Evolutionary conservation across 2,888 invertebrate genomes (phyloP).

Genomic region (Callinectes sapidus): DNA sequence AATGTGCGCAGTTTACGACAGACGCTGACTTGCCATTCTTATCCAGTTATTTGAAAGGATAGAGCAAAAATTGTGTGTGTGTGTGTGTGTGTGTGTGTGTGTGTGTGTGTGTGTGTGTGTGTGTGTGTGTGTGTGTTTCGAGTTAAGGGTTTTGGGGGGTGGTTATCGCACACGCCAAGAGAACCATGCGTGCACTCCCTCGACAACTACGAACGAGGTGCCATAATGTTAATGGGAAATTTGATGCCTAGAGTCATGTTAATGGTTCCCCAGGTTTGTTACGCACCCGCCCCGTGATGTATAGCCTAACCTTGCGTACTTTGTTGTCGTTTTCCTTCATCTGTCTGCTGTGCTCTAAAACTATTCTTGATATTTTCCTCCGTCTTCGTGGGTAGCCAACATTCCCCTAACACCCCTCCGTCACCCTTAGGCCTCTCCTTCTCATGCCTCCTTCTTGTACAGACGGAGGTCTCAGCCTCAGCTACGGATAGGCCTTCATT

Average conservation of each 20-base stretch:
- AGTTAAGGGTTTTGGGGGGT: not conserved
- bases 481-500: conserved; percentile 33
- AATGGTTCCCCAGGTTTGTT: conserved; percentile 22
- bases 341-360: not conserved
- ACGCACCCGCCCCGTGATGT: not conserved
- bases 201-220: conserved; percentile 24
- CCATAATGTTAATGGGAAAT: conserved; percentile 37
- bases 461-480: not conserved
- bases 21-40: not conserved
- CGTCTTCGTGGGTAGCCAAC: not conserved
- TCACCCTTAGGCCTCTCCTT: not conserved
- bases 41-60: not conserved
- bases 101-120: conserved; percentile 39
- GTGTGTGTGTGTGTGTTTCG: conserved; percentile 21
- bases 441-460: not conserved
- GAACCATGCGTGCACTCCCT: conserved; percentile 9
- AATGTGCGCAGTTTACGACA: not conserved
- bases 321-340: not conserved
- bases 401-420: not conserved
- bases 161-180: not conserved
- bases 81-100: conserved; percentile 39
- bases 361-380: not conserved
- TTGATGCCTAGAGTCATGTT: conserved; percentile 35
- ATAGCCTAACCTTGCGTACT: not conserved
- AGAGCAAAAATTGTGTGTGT: not conserved